Conservation (phyloP, 2,888 invertebrate genomes). For the Drosophila phalerata region DNA sequence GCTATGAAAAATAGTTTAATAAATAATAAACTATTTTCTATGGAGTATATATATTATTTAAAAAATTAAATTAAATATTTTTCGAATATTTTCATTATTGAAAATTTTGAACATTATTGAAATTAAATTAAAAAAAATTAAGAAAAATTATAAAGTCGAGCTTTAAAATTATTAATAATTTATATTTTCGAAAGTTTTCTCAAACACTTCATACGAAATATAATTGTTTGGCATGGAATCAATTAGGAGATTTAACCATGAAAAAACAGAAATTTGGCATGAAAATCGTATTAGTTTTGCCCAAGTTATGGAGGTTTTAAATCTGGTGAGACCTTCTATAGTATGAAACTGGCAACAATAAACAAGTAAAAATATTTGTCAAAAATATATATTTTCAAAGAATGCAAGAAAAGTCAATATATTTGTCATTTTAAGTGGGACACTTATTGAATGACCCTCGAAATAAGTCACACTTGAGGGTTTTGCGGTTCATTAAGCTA, state of each 20-base stretch:
- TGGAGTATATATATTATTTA: no score
- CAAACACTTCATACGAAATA: no score
- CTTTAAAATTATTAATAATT: no score
- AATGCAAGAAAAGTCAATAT: constrained; percentile 11
- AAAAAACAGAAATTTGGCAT: neutral
- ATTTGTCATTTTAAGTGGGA: constrained; percentile 6
- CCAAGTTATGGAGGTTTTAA: neutral
- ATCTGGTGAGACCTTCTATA: neutral
- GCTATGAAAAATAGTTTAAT: no score
- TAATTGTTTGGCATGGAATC: neutral
- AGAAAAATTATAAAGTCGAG: no score
- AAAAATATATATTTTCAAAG: neutral
- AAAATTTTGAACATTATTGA: no score
- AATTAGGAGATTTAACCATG: neutral
- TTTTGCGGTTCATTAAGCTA: constrained; percentile 21
- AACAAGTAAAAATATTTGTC: constrained; percentile 1
- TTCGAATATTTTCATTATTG: no score
- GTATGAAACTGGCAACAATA: neutral
- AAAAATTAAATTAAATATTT: no score
- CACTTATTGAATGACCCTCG: constrained; percentile 22
- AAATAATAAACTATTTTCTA: no score
- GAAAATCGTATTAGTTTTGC: neutral
- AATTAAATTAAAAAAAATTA: no score
- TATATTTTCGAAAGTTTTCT: no score
- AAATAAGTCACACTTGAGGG: constrained; percentile 11